Conservation (phyloP, 2,113 vertebrate genomes). For the Albula goreensis region DNA sequence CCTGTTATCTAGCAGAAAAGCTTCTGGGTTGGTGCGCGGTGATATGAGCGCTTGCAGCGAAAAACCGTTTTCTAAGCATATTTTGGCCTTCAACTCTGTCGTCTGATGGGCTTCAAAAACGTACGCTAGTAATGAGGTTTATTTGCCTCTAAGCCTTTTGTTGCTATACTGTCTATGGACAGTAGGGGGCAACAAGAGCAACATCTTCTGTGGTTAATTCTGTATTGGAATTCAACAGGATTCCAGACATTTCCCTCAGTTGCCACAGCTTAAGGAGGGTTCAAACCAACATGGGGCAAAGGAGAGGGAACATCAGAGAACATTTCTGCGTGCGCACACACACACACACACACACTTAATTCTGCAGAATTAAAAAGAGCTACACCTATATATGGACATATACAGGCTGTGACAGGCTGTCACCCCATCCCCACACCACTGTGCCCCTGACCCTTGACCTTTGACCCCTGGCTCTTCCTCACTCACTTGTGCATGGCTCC, state of each 20-base stretch:
- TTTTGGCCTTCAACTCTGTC: not conserved
- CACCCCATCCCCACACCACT: not conserved
- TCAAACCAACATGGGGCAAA: not conserved
- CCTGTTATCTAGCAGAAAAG: not conserved
- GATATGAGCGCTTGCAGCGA: not conserved
- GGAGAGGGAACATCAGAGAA: not conserved
- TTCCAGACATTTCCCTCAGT: not conserved
- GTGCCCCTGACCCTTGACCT: not conserved
- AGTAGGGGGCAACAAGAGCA: not conserved
- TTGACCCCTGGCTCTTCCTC: not conserved
- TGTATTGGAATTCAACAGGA: not conserved
- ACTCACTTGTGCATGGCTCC: constrained; percentile 89
- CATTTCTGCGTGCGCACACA: not conserved
- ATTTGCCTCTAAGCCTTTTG: not conserved
- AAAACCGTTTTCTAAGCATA: not conserved
- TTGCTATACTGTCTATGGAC: not conserved
- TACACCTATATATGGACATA: not conserved
- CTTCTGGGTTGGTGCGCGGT: not conserved
- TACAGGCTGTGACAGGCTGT: not conserved
- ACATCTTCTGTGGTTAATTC: not conserved
- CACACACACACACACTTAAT: not conserved
- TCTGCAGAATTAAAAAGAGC: not conserved
- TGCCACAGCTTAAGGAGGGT: not conserved
- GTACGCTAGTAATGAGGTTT: not conserved
- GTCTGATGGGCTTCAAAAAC: not conserved